Percentiles rank a stretch among this genome's conserved stretches.
These are phyloP conservation scores for Parochlus steinenii DNA, from an alignment of 2,888 invertebrate genomes.

Conservation along the genomic window DNA sequence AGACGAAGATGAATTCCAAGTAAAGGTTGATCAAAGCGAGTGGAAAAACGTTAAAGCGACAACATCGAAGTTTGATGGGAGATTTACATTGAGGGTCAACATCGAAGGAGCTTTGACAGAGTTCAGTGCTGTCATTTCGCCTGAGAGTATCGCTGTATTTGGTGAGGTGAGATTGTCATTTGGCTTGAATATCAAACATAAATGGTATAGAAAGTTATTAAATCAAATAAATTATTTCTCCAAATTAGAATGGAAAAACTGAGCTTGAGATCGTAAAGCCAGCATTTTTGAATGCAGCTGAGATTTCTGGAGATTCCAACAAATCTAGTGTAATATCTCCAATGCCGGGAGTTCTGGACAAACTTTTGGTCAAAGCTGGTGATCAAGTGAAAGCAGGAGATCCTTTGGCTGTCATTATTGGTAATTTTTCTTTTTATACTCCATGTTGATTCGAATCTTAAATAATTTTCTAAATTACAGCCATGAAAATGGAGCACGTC, in stretches of 20 bases:
- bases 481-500: slow-evolving; percentile 99
- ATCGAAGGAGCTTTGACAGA: slow-evolving; percentile 37
- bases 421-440: slow-evolving; percentile 15
- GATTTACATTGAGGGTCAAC: slow-evolving; percentile 32
- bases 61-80: slow-evolving; percentile 25
- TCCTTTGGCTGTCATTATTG: slow-evolving; percentile 76
- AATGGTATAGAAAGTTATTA: no score
- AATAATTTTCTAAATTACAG: slow-evolving; percentile 27
- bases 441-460: slow-evolving; percentile 1
- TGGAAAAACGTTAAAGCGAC: slow-evolving; percentile 38
- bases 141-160: slow-evolving; percentile 44
- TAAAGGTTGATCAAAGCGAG: slow-evolving; percentile 34
- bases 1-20: slow-evolving; percentile 17
- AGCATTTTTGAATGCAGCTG: slow-evolving; percentile 35
- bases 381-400: slow-evolving; percentile 75
- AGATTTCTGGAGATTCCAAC: slow-evolving; percentile 26
- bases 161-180: slow-evolving; percentile 32
- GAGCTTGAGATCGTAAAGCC: slow-evolving; percentile 43
- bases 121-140: slow-evolving; percentile 38
- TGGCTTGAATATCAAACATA: no score
- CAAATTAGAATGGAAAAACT: slow-evolving; percentile 46
- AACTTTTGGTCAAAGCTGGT: slow-evolving; percentile 66
- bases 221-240: slow-evolving; percentile 7
- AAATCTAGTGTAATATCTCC: slow-evolving; percentile 62
- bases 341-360: slow-evolving; percentile 93